A percentile compares a stretch with the other conserved stretches of the same genome.
Conservation (phyloP, 2,113 vertebrate species). For the Calyptommatus sinebrachiatus region DNA sequence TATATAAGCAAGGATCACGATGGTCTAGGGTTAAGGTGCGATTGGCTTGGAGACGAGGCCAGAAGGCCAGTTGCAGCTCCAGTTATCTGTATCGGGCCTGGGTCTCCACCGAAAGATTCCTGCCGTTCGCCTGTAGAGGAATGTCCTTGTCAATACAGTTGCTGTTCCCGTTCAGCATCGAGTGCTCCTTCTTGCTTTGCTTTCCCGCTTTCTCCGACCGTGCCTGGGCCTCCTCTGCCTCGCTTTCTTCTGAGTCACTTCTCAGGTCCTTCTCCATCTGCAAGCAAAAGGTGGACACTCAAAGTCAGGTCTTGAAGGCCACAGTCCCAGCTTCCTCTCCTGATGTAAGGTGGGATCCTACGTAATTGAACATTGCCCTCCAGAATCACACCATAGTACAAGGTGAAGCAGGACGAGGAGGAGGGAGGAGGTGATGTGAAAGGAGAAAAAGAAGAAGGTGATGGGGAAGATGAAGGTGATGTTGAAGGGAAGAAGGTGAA, state of each 20-base stretch:
- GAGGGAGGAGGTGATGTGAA: too few species aligned
- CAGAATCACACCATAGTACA: too few species aligned
- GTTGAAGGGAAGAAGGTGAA: too few species aligned
- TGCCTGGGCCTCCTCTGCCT: constrained; percentile 57
- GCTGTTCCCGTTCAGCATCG: constrained; percentile 58
- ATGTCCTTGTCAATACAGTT: constrained; percentile 68
- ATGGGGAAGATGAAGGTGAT: too few species aligned
- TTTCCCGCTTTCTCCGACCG: constrained; percentile 49
- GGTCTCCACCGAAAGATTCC: constrained; percentile 42
- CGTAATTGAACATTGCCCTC: too few species aligned
- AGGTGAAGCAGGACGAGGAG: too few species aligned
- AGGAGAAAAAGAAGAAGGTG: too few species aligned
- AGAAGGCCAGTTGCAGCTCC: accelerated
- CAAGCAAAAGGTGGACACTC: background rate
- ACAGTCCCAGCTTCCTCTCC: too few species aligned
- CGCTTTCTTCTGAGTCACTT: constrained; percentile 85
- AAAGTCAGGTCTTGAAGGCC: too few species aligned
- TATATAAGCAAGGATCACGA: too few species aligned
- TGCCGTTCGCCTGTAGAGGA: constrained; percentile 29
- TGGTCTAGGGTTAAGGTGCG: too few species aligned
- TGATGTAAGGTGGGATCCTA: too few species aligned
- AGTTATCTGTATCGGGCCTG: constrained; percentile 55
- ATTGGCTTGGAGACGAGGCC: accelerated
- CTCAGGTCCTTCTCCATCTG: constrained; percentile 88
- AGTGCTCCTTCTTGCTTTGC: constrained; percentile 44